Base-by-base conservation (phyloP, 2,113 vertebrate genomes). In the Limanda limanda region DNA sequence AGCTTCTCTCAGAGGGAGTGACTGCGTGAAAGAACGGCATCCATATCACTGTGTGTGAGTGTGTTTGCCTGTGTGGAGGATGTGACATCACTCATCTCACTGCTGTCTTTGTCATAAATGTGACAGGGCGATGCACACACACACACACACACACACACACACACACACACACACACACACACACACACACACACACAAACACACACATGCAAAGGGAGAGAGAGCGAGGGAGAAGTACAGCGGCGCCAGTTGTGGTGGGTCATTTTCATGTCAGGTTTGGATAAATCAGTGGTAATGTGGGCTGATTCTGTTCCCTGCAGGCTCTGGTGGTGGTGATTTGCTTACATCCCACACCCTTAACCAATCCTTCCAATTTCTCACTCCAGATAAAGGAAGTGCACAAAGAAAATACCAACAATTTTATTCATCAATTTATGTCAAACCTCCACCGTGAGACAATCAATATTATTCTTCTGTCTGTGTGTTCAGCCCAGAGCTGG, bases 241-340 rank as follows among this genome's bases (percentile, higher is more conserved):
- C 18, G 74, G 81, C 68, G 72, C 83, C 81, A 88, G 80, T 74
- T 81, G 85, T 74, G 80, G 82, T 79, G 77, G 73, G 86, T 88
- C 47, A 71, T 84, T 74, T 84, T 84, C 51, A 71, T 66, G 71
- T 85, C 80, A 76, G 55, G 31, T 88, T 87, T 60, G 35, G 62
- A 85, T 88, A 82, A 86, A 83, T 87, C 66, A 82, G 84, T 6
- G 51, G 80, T 86, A 73, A 71, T 58, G 76, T 68, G 69, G 70
- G 82, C 76, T 69, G 76, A 77, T 55, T 78, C 48, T 40, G 56
- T 77, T 71, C 77, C 73, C 73, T 84, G 67, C 78, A 75, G 65
- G 62, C 82, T 79, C 68, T 76, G 47, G 70, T 68, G 64, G 68
- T 61, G 67, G 68, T 58, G 72, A 74, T 83, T 88, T 82, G 60